Evolutionary conservation across 2,113 vertebrate species (phyloP).

Genomic region (Triplophysa dalaica): DNA sequence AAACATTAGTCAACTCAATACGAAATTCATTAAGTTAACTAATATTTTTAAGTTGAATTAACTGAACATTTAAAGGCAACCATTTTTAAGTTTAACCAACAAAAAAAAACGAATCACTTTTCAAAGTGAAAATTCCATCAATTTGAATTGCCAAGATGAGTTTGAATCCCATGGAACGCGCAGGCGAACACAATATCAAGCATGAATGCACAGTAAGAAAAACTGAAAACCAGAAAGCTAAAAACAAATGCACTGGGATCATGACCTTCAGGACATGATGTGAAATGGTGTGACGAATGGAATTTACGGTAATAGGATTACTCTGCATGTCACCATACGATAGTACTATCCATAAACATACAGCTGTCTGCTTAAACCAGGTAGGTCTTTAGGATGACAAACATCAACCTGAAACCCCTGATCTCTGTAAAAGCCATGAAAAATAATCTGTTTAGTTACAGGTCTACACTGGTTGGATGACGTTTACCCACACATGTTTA

Average conservation of each 20-base stretch:
- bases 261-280: background rate
- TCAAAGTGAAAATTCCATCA: too few relatives aligned
- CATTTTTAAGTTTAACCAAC: too few relatives aligned
- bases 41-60: too few relatives aligned
- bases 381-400: background rate
- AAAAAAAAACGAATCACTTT: too few relatives aligned
- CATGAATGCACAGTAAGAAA: too few relatives aligned
- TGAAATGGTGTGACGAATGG: conserved; percentile 2
- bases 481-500: background rate
- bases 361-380: background rate
- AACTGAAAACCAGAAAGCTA: too few relatives aligned
- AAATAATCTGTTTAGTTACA: background rate
- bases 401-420: background rate
- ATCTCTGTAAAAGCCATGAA: conserved; percentile 1
- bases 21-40: too few relatives aligned
- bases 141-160: too few relatives aligned
- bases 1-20: too few relatives aligned
- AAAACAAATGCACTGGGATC: background rate
- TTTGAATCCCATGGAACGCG: too few relatives aligned
- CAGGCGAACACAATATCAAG: too few relatives aligned
- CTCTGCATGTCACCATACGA: background rate
- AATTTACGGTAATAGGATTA: background rate
- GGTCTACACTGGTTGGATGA: background rate
- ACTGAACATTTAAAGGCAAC: too few relatives aligned
- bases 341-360: background rate